Base-by-base conservation (phyloP, 2,113 vertebrate genomes). In the Eulemur rufifrons region DNA sequence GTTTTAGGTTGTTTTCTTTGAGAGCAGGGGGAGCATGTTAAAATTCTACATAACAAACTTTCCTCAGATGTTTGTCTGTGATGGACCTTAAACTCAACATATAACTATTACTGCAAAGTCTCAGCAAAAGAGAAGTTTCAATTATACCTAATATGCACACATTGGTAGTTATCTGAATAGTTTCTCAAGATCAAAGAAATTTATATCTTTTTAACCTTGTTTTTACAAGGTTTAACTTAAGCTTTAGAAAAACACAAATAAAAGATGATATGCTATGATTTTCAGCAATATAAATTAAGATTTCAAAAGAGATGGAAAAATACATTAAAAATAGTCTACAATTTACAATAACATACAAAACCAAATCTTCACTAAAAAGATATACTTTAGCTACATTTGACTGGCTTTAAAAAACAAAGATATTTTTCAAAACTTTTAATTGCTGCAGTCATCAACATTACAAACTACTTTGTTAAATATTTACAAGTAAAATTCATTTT, bases 401-500 rank as follows among this genome's bases (percentile, higher is more conserved):
- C 47, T 47, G 50, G 50, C 50, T 50, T 50, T 50, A 50, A 50
- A 56, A 56, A 56, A 50, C 82, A 92, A 93, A 89, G 42, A 69
- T 42, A 96, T 18, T 47, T 27, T 82, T 97, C 37, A 96, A 90
- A 97, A 47, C 7, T 68, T 86, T 92, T 80, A 84, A 56, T 93
- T 92, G 93, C 64, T 73, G 17, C 20, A 85, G 10, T 80, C 45
- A 80, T n/a, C 63, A 92, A 81, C 29, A 95, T 85, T 90, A 84
- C 78, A 80, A 73, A 81, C 34, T 76, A 89, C 15, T 81, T 50
- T 95, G 66, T 71, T 87, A 88, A 80, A 88, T 52, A 50, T 69
- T 54, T 82, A 61, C 45, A 91, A 88, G 39, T 80, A 92, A 96
- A 95, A 91, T 84, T 84, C 29, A 84, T 83, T 97, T 97, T 93